These are phyloP conservation scores for Malacoctenus gilli DNA, from an alignment of 2,797 vertebrate species.

Conservation along the genomic window DNA sequence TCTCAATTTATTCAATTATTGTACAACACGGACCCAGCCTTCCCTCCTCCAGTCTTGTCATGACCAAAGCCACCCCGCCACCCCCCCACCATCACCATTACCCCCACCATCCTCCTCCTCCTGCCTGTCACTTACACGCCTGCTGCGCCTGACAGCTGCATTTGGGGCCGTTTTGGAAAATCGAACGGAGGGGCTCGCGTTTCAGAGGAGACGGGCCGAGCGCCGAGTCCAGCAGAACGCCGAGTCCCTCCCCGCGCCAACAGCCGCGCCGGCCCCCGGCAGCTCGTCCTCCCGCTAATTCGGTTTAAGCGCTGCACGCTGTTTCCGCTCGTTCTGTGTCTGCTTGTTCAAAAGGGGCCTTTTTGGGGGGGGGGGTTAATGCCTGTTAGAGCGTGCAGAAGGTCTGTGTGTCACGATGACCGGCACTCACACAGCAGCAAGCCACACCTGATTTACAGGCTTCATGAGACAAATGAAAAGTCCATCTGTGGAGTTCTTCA, in stretches of 20 bases:
- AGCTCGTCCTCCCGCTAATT: constrained; percentile 33
- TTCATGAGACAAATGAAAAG: no score
- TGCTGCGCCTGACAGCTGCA: constrained; percentile 42
- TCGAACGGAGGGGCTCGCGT: constrained; percentile 36
- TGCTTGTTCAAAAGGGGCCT: constrained; percentile 10
- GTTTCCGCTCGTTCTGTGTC: constrained; percentile 25
- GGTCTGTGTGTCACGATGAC: not conserved
- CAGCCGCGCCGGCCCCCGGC: constrained; percentile 28
- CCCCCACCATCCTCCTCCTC: constrained; percentile 28
- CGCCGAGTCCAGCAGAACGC: constrained; percentile 49
- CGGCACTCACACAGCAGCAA: no score
- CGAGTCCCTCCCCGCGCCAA: constrained; percentile 30
- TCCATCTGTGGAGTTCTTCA: no score
- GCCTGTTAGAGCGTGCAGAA: constrained; percentile 6
- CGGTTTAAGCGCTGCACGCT: constrained; percentile 30
- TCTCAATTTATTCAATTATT: constrained; percentile 66
- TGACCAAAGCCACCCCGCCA: constrained; percentile 7
- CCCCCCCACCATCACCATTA: constrained; percentile 17
- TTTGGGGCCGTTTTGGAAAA: constrained; percentile 50
- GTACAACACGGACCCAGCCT: constrained; percentile 33
- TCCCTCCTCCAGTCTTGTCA: constrained; percentile 10
- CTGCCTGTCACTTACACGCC: constrained; percentile 31
- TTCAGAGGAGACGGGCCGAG: constrained; percentile 40
- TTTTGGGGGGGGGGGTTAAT: no score
- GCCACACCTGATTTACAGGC: not conserved